phyloP scores from a whole-genome alignment of 2,888 invertebrate genomes.

The Lasiommata megera region DNA sequence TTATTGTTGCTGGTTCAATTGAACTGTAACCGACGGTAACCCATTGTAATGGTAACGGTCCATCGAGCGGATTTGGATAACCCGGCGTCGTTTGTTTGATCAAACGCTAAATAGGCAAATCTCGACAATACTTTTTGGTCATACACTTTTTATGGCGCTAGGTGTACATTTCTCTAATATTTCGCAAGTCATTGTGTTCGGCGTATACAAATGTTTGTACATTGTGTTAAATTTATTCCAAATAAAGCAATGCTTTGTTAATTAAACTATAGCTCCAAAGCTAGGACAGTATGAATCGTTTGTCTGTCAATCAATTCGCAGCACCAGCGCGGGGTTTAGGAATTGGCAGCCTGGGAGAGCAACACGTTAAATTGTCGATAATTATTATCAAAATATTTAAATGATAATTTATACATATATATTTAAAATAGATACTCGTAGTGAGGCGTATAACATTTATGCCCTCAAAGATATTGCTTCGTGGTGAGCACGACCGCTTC shows the following conservation, averaged over 20 bases:
- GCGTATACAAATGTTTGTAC: slow-evolving; percentile 2
- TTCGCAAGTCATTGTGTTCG: background rate
- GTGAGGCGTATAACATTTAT: too few species aligned
- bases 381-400: too few species aligned
- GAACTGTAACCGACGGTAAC: slow-evolving; percentile 52
- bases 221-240: slow-evolving; percentile 3
- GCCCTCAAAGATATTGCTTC: too few species aligned
- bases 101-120: slow-evolving; percentile 31
- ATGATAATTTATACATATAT: too few species aligned
- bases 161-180: background rate
- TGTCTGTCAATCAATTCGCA: too few species aligned
- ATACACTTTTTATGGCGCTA: background rate
- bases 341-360: too few species aligned
- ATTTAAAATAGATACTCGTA: too few species aligned
- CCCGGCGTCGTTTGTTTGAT: slow-evolving; percentile 46
- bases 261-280: slow-evolving; percentile 10
- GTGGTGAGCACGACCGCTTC: too few species aligned
- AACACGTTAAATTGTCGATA: too few species aligned
- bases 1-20: slow-evolving; percentile 42
- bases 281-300: background rate
- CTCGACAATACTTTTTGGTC: slow-evolving; percentile 4
- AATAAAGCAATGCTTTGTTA: background rate
- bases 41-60: slow-evolving; percentile 72
- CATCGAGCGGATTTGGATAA: slow-evolving; percentile 44
- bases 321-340: too few species aligned